Percentiles rank a stretch among this genome's conserved stretches.
These are phyloP conservation scores for Lepidurus arcticus DNA, from an alignment of 1,140 invertebrate genomes.

Conservation along the genomic window DNA sequence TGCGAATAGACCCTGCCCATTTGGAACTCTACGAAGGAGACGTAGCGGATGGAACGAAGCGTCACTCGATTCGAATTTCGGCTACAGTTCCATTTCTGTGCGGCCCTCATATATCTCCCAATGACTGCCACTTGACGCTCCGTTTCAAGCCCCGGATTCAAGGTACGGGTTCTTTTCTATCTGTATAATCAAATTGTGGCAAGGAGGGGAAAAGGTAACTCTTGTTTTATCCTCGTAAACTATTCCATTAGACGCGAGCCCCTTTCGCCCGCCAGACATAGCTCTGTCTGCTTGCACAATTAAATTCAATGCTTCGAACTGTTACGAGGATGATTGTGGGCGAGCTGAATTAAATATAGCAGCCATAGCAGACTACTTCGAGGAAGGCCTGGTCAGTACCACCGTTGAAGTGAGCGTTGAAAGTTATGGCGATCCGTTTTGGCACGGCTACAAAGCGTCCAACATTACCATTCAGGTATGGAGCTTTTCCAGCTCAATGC, in stretches of 20 bases:
- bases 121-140: conserved; percentile 30
- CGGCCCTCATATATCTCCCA: conserved; percentile 11
- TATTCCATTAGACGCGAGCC: not conserved
- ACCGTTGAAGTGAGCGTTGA: conserved; percentile 23
- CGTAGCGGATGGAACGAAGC: not conserved
- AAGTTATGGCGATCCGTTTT: conserved; percentile 31
- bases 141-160: not conserved
- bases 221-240: not conserved
- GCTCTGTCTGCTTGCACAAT: conserved; percentile 19
- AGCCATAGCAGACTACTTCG: not conserved
- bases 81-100: conserved; percentile 25
- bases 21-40: conserved; percentile 25
- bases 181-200: not conserved
- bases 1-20: conserved; percentile 21
- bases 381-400: not conserved
- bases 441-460: conserved; percentile 30
- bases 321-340: not conserved
- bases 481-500: not conserved
- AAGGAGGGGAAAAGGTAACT: not conserved
- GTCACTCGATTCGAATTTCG: not conserved
- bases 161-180: not conserved
- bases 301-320: not conserved
- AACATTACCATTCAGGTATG: conserved; percentile 31
- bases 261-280: conserved; percentile 10
- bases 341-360: conserved; percentile 7